Evolutionary conservation across 2,888 invertebrate species (phyloP).

Genomic region (Aromia moschata): DNA sequence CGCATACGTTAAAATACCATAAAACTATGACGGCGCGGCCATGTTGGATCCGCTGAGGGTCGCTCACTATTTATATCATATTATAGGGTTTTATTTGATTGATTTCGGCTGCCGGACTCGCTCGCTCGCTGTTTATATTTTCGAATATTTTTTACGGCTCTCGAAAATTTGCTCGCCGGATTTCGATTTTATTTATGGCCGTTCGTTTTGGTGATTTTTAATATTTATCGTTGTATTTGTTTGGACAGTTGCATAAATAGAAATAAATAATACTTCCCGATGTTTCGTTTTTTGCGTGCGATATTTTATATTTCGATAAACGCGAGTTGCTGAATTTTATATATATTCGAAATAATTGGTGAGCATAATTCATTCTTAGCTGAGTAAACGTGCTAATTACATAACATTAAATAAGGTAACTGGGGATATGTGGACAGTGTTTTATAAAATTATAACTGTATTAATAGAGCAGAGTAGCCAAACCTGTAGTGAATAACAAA

Average conservation of each 20-base stretch:
- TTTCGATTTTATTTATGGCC: slow-evolving; percentile 53
- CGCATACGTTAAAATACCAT: slow-evolving; percentile 52
- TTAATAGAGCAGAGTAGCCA: too few relatives aligned
- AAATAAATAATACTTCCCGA: slow-evolving; percentile 46
- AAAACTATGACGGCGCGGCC: slow-evolving; percentile 49
- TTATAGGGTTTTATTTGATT: slow-evolving; percentile 57
- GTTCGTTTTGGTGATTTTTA: slow-evolving; percentile 49
- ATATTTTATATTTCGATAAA: slow-evolving; percentile 43
- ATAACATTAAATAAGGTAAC: too few relatives aligned
- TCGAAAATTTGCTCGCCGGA: slow-evolving; percentile 48
- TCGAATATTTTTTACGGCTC: slow-evolving; percentile 44
- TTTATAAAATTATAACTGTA: too few relatives aligned
- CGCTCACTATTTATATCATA: slow-evolving; percentile 50
- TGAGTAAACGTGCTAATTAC: too few relatives aligned
- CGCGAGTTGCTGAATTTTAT: slow-evolving; percentile 24
- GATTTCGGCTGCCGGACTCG: slow-evolving; percentile 43
- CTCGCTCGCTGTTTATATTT: slow-evolving; percentile 42
- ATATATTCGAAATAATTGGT: too few relatives aligned
- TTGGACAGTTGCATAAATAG: slow-evolving; percentile 50
- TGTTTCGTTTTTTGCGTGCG: slow-evolving; percentile 42
- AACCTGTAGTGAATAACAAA: too few relatives aligned
- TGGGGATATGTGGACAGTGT: too few relatives aligned
- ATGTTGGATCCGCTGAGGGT: slow-evolving; percentile 29
- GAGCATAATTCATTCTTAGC: too few relatives aligned
- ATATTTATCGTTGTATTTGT: slow-evolving; percentile 53